These are phyloP conservation scores for Atopsyche davidsoni DNA, from an alignment of 1,140 invertebrate genomes.

Conservation along the genomic window DNA sequence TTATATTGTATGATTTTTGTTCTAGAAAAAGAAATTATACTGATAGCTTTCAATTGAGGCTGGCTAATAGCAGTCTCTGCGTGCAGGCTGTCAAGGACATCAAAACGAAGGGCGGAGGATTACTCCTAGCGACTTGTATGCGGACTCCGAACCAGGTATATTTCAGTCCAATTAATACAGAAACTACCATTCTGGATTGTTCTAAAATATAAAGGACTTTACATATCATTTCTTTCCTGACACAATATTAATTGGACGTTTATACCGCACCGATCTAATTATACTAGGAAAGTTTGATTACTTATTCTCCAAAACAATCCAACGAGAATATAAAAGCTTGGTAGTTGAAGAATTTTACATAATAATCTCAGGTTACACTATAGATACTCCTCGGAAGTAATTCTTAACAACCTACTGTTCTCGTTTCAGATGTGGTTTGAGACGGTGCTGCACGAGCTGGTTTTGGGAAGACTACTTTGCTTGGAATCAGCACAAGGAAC, in stretches of 20 bases:
- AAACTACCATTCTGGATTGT: too few species aligned
- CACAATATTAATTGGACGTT: too few species aligned
- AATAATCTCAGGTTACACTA: too few species aligned
- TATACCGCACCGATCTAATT: too few species aligned
- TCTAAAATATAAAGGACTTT: too few species aligned
- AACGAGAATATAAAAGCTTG: too few species aligned
- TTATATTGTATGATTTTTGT: too few species aligned
- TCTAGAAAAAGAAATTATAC: slow-evolving; percentile 65
- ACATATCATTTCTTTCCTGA: too few species aligned
- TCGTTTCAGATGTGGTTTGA: slow-evolving; percentile 73
- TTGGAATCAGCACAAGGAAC: slow-evolving; percentile 59
- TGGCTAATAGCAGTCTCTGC: slow-evolving; percentile 66
- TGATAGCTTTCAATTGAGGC: slow-evolving; percentile 64
- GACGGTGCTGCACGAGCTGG: slow-evolving; percentile 78
- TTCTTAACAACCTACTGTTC: too few species aligned
- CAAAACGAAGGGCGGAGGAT: slow-evolving; percentile 66
- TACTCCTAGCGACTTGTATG: slow-evolving; percentile 66
- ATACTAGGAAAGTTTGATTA: not conserved
- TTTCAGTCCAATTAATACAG: not conserved
- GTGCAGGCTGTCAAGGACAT: slow-evolving; percentile 73
- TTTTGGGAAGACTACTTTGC: slow-evolving; percentile 78
- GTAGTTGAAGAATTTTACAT: too few species aligned
- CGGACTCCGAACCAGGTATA: slow-evolving; percentile 63
- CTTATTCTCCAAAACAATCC: too few species aligned
- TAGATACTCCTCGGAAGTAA: too few species aligned